These are phyloP conservation scores for Diabrotica virgifera DNA, from an alignment of 1,140 invertebrate species.

Conservation along the genomic window DNA sequence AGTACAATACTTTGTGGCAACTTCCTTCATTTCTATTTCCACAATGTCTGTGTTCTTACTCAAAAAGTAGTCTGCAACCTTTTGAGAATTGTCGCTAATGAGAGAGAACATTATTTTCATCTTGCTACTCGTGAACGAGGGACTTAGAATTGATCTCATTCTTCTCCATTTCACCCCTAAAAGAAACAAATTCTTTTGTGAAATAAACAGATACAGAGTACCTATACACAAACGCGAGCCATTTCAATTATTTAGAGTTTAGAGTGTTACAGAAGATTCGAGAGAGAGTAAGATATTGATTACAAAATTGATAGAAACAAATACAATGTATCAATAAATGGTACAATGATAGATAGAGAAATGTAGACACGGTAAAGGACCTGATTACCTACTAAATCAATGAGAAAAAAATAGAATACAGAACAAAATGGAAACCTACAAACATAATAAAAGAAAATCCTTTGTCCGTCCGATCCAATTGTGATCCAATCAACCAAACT, in stretches of 20 bases:
- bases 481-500: too few species aligned
- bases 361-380: neutral
- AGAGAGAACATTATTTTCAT: conserved; percentile 47
- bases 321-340: neutral
- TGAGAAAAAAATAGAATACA: too few species aligned
- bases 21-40: conserved; percentile 39
- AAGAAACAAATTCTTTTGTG: neutral
- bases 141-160: conserved; percentile 46
- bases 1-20: conserved; percentile 38
- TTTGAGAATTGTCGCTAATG: conserved; percentile 37
- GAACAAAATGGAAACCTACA: too few species aligned
- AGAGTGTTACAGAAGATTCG: neutral
- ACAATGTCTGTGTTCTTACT: conserved; percentile 34
- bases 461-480: too few species aligned
- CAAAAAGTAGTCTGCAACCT: conserved; percentile 39
- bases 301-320: neutral
- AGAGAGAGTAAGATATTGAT: neutral
- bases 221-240: neutral
- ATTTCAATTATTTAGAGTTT: neutral
- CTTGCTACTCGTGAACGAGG: conserved; percentile 49
- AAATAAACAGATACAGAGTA: neutral
- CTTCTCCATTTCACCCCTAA: conserved; percentile 46
- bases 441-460: too few species aligned
- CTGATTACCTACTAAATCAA: too few species aligned
- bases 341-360: neutral